These are phyloP conservation scores for Otus sunia DNA, from an alignment of 2,113 vertebrate genomes.

Conservation along the genomic window DNA sequence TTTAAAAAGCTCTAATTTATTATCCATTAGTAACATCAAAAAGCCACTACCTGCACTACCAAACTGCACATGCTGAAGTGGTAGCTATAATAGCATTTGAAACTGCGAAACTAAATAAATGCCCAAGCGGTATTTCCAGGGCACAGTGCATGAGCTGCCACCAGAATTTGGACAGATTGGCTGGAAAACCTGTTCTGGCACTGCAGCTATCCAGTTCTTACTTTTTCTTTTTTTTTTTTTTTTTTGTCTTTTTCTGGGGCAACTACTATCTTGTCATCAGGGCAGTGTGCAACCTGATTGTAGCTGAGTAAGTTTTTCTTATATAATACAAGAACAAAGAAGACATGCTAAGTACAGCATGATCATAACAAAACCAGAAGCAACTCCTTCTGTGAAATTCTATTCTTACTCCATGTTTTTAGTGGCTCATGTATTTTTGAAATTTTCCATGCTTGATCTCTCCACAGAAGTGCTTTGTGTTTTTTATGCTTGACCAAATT, in stretches of 20 bases:
- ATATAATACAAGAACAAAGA: background rate
- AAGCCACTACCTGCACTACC: background rate
- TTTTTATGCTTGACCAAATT: background rate
- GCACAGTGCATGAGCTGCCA: background rate
- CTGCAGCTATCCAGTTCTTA: background rate
- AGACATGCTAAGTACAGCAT: background rate
- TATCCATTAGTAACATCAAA: background rate
- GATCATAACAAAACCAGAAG: background rate
- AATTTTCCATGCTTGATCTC: background rate
- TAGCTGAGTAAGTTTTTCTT: background rate
- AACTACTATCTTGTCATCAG: background rate
- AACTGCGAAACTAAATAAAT: background rate
- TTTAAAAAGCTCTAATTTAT: background rate
- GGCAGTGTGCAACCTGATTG: background rate
- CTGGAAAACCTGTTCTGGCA: background rate
- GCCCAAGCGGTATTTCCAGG: background rate
- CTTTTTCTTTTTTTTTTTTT: background rate
- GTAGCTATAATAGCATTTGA: background rate
- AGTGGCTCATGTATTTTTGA: constrained; percentile 9
- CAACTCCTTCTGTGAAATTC: background rate
- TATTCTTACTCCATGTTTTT: background rate
- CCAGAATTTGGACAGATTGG: background rate
- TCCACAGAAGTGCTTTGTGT: background rate
- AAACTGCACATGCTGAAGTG: background rate
- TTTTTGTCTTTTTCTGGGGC: background rate